Conservation (phyloP, 2,888 invertebrate genomes). For the Homarus gammarus region DNA sequence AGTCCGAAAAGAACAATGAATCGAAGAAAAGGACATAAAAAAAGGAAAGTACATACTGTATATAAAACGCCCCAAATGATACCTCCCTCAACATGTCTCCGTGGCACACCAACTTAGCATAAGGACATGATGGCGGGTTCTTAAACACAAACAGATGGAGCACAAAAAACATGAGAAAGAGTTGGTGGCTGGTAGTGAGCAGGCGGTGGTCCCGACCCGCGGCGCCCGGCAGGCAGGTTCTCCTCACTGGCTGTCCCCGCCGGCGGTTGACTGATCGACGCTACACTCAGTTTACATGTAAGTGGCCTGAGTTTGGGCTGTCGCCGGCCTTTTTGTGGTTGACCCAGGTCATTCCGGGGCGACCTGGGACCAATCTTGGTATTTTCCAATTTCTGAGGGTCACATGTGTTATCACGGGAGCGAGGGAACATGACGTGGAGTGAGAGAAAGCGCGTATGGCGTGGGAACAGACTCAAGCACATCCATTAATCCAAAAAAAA, state of each 20-base stretch:
- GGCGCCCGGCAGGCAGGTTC: too few relatives aligned
- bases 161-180: too few relatives aligned
- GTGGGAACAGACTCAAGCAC: too few relatives aligned
- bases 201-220: too few relatives aligned
- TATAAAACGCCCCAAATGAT: too few relatives aligned
- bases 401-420: conserved; percentile 44
- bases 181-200: too few relatives aligned
- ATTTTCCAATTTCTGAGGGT: conserved; percentile 39
- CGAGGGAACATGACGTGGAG: background rate
- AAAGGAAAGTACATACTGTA: too few relatives aligned
- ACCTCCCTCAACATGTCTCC: background rate
- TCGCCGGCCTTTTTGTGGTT: conserved; percentile 17
- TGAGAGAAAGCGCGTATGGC: background rate
- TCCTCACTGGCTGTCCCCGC: background rate
- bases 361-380: background rate
- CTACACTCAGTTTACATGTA: conserved; percentile 20
- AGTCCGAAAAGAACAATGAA: too few relatives aligned
- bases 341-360: conserved; percentile 10
- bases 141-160: conserved; percentile 1
- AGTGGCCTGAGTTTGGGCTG: conserved; percentile 13
- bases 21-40: too few relatives aligned
- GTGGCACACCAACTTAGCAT: background rate
- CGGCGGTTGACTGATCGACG: background rate
- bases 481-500: too few relatives aligned
- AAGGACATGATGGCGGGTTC: background rate